These are phyloP conservation scores for Spilosoma lubricipeda DNA, from an alignment of 2,888 invertebrate genomes.

Conservation along the genomic window DNA sequence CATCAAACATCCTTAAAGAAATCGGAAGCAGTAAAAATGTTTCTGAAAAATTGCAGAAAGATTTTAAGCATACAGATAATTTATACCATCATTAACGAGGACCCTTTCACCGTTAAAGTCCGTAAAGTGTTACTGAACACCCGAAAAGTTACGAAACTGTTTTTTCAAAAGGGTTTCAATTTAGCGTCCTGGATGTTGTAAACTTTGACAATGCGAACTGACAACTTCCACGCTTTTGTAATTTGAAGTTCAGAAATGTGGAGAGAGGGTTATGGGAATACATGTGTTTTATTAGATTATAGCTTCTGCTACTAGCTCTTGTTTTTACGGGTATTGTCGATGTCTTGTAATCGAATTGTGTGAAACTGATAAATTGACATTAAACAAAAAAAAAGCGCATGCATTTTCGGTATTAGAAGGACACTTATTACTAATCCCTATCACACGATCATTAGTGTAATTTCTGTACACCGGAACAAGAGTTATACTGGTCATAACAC, in stretches of 20 bases:
- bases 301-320: background rate
- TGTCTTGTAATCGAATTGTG: background rate
- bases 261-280: background rate
- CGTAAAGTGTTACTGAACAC: slow-evolving; percentile 7
- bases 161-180: slow-evolving; percentile 20
- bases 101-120: slow-evolving; percentile 11
- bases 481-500: too few species aligned
- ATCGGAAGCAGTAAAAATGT: slow-evolving; percentile 2
- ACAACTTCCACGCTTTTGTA: background rate
- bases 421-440: too few species aligned
- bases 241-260: slow-evolving; percentile 2
- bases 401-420: too few species aligned
- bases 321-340: background rate
- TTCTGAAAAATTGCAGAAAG: background rate
- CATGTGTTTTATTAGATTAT: background rate
- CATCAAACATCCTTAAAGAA: slow-evolving; percentile 1
- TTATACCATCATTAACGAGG: slow-evolving; percentile 13
- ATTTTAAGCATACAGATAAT: slow-evolving; percentile 2
- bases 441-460: too few species aligned
- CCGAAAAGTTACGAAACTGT: slow-evolving; percentile 17
- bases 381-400: too few species aligned
- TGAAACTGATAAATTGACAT: too few species aligned
- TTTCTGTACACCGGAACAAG: too few species aligned
- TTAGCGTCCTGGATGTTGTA: background rate
- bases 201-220: slow-evolving; percentile 8